Percentiles rank a stretch among this genome's conserved stretches.
Conservation (phyloP, 1,140 invertebrate genomes). For the Cataglyphis hispanica region DNA sequence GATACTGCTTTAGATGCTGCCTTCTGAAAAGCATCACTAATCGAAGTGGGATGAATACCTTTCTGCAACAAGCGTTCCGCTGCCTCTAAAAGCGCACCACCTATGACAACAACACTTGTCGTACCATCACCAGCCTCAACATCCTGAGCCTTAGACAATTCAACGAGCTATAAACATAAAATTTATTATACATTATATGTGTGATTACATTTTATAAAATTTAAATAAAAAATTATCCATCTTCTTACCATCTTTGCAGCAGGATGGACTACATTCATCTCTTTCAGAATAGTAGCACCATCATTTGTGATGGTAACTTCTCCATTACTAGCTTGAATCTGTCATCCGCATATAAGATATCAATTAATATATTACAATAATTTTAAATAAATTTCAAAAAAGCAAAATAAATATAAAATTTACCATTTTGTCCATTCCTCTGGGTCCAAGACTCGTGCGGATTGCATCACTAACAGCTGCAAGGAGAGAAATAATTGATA, state of each 20-base stretch:
- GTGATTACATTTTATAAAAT: constrained; percentile 34
- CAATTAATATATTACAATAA: constrained; percentile 20
- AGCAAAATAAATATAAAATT: constrained; percentile 61
- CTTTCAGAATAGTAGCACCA: constrained; percentile 99
- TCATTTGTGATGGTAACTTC: constrained; percentile 99
- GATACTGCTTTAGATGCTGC: constrained; percentile 95
- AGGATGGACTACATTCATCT: constrained; percentile 99
- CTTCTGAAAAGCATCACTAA: constrained; percentile 98
- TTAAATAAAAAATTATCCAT: constrained; percentile 1
- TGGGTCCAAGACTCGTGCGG: constrained; percentile 98
- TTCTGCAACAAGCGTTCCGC: constrained; percentile 96
- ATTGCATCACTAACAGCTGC: constrained; percentile 99
- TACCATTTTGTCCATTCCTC: constrained; percentile 99
- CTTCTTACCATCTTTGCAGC: constrained; percentile 98
- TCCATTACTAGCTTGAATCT: constrained; percentile 98
- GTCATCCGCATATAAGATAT: constrained; percentile 17
- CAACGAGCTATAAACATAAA: constrained; percentile 92
- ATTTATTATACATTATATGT: constrained; percentile 23
- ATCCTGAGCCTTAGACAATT: constrained; percentile 99
- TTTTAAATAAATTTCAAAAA: neutral
- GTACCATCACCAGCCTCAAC: constrained; percentile 99
- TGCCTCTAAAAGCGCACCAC: constrained; percentile 97
- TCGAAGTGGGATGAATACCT: constrained; percentile 98
- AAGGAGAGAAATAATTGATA: constrained; percentile 79
- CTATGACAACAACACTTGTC: constrained; percentile 98